Conservation (phyloP, 2,888 invertebrate genomes). For the Ophion obscuratus region DNA sequence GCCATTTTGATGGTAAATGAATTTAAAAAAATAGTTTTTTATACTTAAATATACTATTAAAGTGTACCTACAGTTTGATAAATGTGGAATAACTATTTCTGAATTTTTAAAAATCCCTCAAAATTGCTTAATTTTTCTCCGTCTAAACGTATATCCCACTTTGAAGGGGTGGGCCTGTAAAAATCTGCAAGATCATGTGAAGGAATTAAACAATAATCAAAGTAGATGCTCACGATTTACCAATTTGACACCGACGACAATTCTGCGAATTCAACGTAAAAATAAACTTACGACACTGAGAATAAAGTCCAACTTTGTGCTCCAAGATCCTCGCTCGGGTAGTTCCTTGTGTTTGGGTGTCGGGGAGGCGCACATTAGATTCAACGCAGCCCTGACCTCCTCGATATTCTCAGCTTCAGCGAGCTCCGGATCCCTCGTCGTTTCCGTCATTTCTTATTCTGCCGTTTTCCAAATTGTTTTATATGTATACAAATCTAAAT, state of each 20-base stretch:
- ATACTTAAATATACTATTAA: no score
- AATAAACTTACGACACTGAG: constrained; percentile 89
- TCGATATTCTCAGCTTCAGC: constrained; percentile 79
- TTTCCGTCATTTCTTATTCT: constrained; percentile 77
- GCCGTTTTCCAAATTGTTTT: constrained; percentile 23
- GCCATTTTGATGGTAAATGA: no score
- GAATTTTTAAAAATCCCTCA: no score
- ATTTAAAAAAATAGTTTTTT: no score
- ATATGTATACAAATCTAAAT: neutral
- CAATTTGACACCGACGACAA: neutral
- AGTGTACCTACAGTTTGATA: no score
- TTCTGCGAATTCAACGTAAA: neutral
- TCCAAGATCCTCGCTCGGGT: constrained; percentile 95
- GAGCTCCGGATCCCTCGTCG: constrained; percentile 80
- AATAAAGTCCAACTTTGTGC: constrained; percentile 96
- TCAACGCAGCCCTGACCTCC: constrained; percentile 78
- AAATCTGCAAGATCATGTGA: no score
- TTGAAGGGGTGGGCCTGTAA: no score
- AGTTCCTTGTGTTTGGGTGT: constrained; percentile 79
- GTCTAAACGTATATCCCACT: no score
- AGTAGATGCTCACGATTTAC: no score
- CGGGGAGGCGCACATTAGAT: constrained; percentile 76
- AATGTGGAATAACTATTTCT: no score
- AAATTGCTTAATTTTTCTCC: no score
- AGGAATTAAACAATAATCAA: no score